A percentile compares a stretch with the other conserved stretches of the same genome.
Evolutionary conservation across 2,797 vertebrate genomes (phyloP).

Genomic region (Sebastes taczanowskii): DNA sequence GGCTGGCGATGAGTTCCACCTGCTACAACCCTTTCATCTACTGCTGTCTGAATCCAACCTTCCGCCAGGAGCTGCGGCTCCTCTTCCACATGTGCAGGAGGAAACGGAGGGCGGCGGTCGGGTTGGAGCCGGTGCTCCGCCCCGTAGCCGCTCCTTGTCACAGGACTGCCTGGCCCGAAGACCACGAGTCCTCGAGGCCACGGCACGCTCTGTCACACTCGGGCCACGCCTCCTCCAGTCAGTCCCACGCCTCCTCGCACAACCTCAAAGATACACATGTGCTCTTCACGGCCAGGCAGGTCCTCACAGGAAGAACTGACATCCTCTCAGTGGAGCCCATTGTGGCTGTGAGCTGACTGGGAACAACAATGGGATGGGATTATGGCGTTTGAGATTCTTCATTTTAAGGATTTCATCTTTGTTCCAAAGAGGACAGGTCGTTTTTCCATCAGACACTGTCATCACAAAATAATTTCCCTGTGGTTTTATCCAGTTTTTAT

Average conservation of each 20-base stretch:
- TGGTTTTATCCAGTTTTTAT: background rate
- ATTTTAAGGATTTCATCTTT: background rate
- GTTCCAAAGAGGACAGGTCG: background rate
- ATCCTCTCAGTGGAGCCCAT: slow-evolving; percentile 87
- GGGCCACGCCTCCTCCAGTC: slow-evolving; percentile 77
- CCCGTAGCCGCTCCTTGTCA: slow-evolving; percentile 71
- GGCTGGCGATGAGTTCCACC: slow-evolving; percentile 94
- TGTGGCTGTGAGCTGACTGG: slow-evolving; percentile 80
- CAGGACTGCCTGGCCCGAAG: slow-evolving; percentile 85
- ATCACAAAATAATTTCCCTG: background rate
- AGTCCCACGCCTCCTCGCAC: slow-evolving; percentile 70
- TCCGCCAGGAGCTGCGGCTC: slow-evolving; percentile 87
- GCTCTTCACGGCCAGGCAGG: slow-evolving; percentile 77
- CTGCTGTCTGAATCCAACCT: slow-evolving; percentile 91
- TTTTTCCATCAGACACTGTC: background rate
- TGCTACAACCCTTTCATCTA: slow-evolving; percentile 97
- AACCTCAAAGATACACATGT: slow-evolving; percentile 72
- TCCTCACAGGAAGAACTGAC: slow-evolving; percentile 84
- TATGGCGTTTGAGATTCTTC: background rate
- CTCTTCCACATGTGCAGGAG: slow-evolving; percentile 86
- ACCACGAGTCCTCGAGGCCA: slow-evolving; percentile 33
- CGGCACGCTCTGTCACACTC: slow-evolving; percentile 36
- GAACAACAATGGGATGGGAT: background rate
- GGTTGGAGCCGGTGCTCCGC: slow-evolving; percentile 39
- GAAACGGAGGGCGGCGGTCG: slow-evolving; percentile 37